Conservation (phyloP, 2,113 vertebrate genomes). For the rabbit (Oryctolagus cuniculus) region DNA sequence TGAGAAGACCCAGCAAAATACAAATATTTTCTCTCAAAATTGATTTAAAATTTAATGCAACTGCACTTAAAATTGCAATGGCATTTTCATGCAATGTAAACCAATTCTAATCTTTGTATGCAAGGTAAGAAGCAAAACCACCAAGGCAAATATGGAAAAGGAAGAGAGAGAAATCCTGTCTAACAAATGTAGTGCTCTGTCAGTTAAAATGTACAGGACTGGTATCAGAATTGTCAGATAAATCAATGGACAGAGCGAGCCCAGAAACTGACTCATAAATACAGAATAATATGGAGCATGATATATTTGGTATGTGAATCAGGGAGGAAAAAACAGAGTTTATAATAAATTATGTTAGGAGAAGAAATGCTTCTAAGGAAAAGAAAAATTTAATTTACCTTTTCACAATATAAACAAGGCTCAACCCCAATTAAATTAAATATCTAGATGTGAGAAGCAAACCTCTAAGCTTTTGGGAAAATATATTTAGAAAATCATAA, state of each 20-base stretch:
- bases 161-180: neutral
- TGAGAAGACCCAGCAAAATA: neutral
- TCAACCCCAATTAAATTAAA: neutral
- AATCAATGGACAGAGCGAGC: neutral
- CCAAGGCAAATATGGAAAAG: neutral
- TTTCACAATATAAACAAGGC: slow-evolving; percentile 20
- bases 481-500: neutral
- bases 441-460: neutral
- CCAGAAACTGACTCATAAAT: slow-evolving; percentile 30
- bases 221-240: neutral
- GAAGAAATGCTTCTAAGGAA: neutral
- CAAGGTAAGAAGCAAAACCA: neutral
- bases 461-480: slow-evolving; percentile 9
- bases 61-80: neutral
- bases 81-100: neutral
- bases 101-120: slow-evolving; percentile 2
- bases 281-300: neutral
- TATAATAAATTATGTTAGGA: slow-evolving; percentile 24
- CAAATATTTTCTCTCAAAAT: slow-evolving; percentile 1
- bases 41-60: slow-evolving; percentile 2
- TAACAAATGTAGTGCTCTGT: neutral
- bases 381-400: slow-evolving; percentile 33
- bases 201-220: neutral
- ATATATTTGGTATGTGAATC: neutral
- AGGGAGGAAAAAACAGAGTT: neutral